Conservation (phyloP, 2,888 invertebrate species). For the Cheilosia grossa region DNA sequence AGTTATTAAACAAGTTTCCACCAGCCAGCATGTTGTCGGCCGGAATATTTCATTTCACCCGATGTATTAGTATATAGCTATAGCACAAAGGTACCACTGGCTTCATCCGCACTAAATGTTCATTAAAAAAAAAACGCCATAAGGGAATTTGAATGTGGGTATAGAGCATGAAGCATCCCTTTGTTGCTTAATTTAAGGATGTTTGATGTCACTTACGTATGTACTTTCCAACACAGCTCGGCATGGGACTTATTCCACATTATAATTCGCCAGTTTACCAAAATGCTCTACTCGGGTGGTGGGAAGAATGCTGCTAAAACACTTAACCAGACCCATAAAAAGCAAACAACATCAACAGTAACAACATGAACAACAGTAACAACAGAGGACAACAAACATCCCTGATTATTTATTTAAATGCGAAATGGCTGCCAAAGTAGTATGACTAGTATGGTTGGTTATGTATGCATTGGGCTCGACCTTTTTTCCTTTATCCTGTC, state of each 20-base stretch:
- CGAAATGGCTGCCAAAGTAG: slow-evolving; percentile 63
- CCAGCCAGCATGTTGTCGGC: slow-evolving; percentile 9
- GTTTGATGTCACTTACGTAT: slow-evolving; percentile 58
- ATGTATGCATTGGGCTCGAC: slow-evolving; percentile 60
- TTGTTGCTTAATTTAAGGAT: slow-evolving; percentile 63
- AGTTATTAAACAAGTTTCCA: not conserved
- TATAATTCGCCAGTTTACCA: slow-evolving; percentile 67
- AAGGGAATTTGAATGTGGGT: slow-evolving; percentile 40
- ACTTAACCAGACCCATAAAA: slow-evolving; percentile 72
- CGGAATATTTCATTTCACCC: slow-evolving; percentile 27
- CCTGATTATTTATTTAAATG: slow-evolving; percentile 74
- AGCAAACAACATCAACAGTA: slow-evolving; percentile 57
- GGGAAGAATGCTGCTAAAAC: slow-evolving; percentile 63
- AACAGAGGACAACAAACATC: slow-evolving; percentile 56
- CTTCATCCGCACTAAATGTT: slow-evolving; percentile 46
- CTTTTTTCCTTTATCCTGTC: slow-evolving; percentile 53
- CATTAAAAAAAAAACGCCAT: slow-evolving; percentile 59
- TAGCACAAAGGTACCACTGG: not conserved
- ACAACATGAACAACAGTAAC: slow-evolving; percentile 24
- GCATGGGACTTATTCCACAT: slow-evolving; percentile 61
- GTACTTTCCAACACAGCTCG: slow-evolving; percentile 42
- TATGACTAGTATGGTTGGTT: slow-evolving; percentile 32
- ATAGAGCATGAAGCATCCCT: slow-evolving; percentile 32
- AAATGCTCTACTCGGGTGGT: slow-evolving; percentile 48
- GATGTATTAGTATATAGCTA: too few species aligned